Conservation (phyloP, 2,113 vertebrate genomes). For the Sylvilagus bachmani region DNA sequence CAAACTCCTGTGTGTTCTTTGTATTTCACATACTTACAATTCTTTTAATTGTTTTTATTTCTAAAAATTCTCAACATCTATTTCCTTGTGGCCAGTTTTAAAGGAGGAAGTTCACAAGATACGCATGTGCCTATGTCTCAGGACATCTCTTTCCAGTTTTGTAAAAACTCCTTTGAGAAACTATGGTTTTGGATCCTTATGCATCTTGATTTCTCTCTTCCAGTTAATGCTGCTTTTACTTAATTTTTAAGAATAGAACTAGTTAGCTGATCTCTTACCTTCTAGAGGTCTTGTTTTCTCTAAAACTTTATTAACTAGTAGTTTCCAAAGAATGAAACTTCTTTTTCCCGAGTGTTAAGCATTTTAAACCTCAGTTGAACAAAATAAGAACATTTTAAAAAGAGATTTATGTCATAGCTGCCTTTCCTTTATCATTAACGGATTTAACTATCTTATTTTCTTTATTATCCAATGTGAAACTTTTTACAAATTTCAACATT, state of each 20-base stretch:
- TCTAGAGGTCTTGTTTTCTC: not conserved
- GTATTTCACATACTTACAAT: not conserved
- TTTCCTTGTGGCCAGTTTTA: not conserved
- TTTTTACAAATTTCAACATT: not conserved
- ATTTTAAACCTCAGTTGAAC: not conserved
- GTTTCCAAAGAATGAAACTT: conserved; percentile 34
- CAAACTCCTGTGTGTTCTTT: not conserved
- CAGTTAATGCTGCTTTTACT: not conserved
- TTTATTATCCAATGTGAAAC: conserved; percentile 34
- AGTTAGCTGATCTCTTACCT: not conserved
- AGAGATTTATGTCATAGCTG: not conserved
- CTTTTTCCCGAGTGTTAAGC: not conserved
- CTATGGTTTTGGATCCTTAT: not conserved
- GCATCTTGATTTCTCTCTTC: not conserved
- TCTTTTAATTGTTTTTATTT: not conserved
- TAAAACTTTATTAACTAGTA: not conserved
- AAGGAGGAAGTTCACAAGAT: not conserved
- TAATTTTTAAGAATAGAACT: not conserved
- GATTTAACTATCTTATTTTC: not conserved
- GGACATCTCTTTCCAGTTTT: not conserved
- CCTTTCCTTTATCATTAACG: not conserved
- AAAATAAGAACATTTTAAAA: conserved; percentile 48
- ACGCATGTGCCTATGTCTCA: not conserved
- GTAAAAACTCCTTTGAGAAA: not conserved
- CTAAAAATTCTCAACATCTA: not conserved